Evolutionary conservation across 2,113 vertebrate species (phyloP).

Genomic region (Chrysemys picta): DNA sequence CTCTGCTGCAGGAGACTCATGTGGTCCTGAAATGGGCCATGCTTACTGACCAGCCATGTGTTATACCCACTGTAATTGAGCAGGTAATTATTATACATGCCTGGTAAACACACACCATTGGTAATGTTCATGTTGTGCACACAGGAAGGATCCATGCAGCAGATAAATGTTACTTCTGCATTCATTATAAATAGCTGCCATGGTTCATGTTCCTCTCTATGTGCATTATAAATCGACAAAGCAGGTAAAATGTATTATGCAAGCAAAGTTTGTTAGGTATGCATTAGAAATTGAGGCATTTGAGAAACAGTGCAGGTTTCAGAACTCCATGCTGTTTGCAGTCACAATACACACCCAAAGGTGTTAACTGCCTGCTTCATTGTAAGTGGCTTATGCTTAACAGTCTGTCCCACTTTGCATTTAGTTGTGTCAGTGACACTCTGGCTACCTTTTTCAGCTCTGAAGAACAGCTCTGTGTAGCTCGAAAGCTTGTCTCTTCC

Average conservation of each 20-base stretch:
- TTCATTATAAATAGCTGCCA: neutral
- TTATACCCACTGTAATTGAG: neutral
- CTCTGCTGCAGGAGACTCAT: neutral
- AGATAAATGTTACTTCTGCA: neutral
- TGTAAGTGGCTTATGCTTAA: neutral
- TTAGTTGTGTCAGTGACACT: neutral
- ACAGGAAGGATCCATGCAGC: neutral
- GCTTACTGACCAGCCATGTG: neutral
- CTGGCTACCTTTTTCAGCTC: neutral
- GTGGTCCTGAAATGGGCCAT: neutral
- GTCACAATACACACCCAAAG: neutral
- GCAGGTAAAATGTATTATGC: neutral
- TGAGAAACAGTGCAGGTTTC: neutral
- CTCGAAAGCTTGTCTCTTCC: neutral
- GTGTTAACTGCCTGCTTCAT: neutral
- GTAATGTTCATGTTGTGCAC: neutral
- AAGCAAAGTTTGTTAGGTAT: neutral
- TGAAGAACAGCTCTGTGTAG: neutral
- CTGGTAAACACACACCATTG: neutral
- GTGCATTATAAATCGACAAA: rapidly evolving
- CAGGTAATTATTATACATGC: neutral
- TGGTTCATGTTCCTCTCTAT: neutral
- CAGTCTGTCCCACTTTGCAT: neutral
- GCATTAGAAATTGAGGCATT: neutral
- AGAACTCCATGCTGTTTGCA: neutral